Evolutionary conservation across 1,140 invertebrate species (phyloP), one percentile per base, ranked within the genome.

Genomic region (Monomorium pharaonis): DNA sequence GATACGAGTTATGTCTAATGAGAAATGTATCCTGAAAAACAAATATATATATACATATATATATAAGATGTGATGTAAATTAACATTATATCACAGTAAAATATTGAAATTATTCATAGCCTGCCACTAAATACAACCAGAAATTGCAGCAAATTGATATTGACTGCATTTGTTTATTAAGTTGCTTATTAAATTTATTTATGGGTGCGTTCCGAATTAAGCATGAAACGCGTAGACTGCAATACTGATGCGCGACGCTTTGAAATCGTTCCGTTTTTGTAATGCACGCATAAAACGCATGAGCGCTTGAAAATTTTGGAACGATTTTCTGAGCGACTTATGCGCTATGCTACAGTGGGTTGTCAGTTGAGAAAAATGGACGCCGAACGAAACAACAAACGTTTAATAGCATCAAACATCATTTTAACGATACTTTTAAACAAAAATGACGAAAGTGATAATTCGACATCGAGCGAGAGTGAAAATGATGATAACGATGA

Each of bases 11-110:
- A 88, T 97, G 95, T 92, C 96, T 94, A 47, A 95, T 96, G 88
- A 98, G 95, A 93, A 98, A 97, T 92, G 97, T 97, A 92, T 98
- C 97, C 97, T 98, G 93, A 30, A 83, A 21, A 51, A 21, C 37
- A 87, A 78, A 76, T 77, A 65, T 58, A 7, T n/a, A n/a, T n/a
- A n/a, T n/a, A n/a, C n/a, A n/a, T n/a, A n/a, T n/a, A n/a, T n/a
- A n/a, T n/a, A n/a, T n/a, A n/a, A n/a, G n/a, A n/a, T n/a, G n/a
- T 86, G n/a, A 63, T 44, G 24, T 24, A 58, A 42, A n/a, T n/a
- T n/a, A n/a, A 47, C 49, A 27, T 12, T 63, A 44, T 54, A 51
- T 33, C 18, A 18, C 37, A 56, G 42, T 70, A 9, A 21, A 9
- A 27, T 18, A 58, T 62, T 67, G 56, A 21, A 37, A 65, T 21